phyloP scores from a whole-genome alignment of 1,140 invertebrate genomes.

The Aphelinus certus region DNA sequence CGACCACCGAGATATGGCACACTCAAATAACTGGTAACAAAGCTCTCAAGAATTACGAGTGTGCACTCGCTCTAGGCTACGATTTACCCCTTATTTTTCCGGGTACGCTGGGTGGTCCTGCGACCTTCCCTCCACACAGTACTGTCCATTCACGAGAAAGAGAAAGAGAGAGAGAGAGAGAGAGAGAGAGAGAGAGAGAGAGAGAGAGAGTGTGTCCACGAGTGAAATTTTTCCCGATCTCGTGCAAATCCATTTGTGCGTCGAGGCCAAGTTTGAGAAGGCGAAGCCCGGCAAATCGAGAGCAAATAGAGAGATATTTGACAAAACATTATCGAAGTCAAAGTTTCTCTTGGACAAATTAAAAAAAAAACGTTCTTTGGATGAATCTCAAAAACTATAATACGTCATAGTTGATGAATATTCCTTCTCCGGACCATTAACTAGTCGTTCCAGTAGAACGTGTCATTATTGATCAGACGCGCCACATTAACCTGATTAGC shows the following conservation, averaged over 20 bases:
- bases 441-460: constrained; percentile 20
- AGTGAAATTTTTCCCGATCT: background rate
- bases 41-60: constrained; percentile 38
- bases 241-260: background rate
- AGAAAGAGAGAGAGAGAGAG: constrained; percentile 12
- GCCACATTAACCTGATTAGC: background rate
- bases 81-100: constrained; percentile 5
- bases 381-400: too few relatives aligned
- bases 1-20: constrained; percentile 16
- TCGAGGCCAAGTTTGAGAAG: constrained; percentile 9
- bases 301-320: background rate
- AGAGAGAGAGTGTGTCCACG: too few relatives aligned
- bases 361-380: background rate
- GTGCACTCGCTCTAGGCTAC: background rate
- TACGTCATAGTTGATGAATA: too few relatives aligned
- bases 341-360: background rate
- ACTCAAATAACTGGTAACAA: constrained; percentile 33
- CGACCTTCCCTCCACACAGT: too few relatives aligned
- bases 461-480: constrained; percentile 12
- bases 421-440: background rate
- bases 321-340: background rate
- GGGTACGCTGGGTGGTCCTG: background rate
- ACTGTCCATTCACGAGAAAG: too few relatives aligned
- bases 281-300: background rate
- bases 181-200: constrained; percentile 24